A percentile compares a stretch with the other conserved stretches of the same genome.
These are phyloP conservation scores for Phorcus lineatus DNA, from an alignment of 2,888 invertebrate species.

Conservation along the genomic window DNA sequence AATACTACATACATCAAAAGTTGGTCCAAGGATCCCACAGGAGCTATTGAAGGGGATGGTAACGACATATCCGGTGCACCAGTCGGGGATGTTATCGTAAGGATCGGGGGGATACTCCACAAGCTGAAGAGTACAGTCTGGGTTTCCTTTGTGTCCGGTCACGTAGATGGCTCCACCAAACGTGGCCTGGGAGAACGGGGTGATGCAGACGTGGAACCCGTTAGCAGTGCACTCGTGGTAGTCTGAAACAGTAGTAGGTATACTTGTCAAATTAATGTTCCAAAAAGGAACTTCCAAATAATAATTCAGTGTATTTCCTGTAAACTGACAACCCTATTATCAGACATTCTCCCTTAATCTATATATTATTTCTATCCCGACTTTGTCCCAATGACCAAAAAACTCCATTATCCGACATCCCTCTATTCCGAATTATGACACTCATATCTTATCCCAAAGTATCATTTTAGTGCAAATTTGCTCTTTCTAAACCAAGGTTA, in stretches of 20 bases:
- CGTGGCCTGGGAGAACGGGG: neutral
- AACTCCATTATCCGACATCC: no score
- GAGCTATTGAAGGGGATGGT: neutral
- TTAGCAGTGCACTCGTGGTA: neutral
- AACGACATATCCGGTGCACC: neutral
- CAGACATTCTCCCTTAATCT: no score
- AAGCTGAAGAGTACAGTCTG: neutral
- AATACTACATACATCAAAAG: neutral
- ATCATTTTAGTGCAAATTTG: no score
- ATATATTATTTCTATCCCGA: no score
- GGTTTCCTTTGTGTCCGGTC: neutral
- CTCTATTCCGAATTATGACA: no score
- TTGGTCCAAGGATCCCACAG: neutral
- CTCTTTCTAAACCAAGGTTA: no score
- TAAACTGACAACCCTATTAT: no score
- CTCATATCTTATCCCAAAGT: no score
- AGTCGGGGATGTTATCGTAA: neutral
- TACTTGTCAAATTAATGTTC: no score
- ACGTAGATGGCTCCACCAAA: neutral
- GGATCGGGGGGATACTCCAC: neutral
- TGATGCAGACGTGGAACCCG: neutral
- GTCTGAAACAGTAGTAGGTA: neutral
- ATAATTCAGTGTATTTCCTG: no score
- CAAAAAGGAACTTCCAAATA: no score
- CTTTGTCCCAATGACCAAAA: no score